A percentile compares a stretch with the other conserved stretches of the same genome.
Evolutionary conservation across 2,888 invertebrate genomes (phyloP).

Genomic region (Drosophila planitibia): DNA sequence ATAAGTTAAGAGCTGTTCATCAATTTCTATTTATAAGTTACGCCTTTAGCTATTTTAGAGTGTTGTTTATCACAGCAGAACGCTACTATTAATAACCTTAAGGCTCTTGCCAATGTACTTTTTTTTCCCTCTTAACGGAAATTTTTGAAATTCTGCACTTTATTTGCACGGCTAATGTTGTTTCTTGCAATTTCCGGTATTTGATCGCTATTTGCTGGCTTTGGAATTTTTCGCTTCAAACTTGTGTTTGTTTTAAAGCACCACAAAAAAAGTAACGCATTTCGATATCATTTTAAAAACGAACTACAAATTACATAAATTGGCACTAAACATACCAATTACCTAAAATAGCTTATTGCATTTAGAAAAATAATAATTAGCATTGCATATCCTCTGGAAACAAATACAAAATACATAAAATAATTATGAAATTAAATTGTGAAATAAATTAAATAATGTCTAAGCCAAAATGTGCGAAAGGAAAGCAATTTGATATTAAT

Average conservation of each 20-base stretch:
- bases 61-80: not conserved
- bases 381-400: no score
- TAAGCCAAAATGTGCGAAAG: not conserved
- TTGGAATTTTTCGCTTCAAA: not conserved
- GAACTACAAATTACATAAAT: not conserved
- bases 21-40: not conserved
- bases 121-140: not conserved
- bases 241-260: not conserved
- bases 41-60: not conserved
- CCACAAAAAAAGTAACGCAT: not conserved
- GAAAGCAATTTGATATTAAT: conserved; percentile 8
- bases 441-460: conserved; percentile 1
- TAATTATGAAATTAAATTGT: conserved; percentile 1
- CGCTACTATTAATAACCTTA: not conserved
- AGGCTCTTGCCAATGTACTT: not conserved
- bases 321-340: not conserved
- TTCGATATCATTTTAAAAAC: not conserved
- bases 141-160: not conserved
- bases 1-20: conserved; percentile 1
- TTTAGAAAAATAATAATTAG: not conserved
- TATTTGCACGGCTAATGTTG: not conserved
- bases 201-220: not conserved
- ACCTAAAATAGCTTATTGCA: not conserved
- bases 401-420: not conserved
- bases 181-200: not conserved